Conservation (phyloP, 2,797 vertebrate genomes). For the Cossypha caffra region DNA sequence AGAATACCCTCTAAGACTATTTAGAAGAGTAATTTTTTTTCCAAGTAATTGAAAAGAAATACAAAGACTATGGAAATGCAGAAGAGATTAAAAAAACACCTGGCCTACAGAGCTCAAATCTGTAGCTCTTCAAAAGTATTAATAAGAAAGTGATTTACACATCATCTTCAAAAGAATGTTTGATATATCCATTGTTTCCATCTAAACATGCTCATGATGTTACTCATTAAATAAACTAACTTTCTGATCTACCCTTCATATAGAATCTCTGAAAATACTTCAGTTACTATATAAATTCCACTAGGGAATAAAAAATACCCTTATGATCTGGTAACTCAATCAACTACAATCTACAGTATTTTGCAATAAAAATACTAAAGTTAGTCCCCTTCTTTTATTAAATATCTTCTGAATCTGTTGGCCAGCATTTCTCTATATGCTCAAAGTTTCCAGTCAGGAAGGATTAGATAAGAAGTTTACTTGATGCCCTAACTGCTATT, state of each 20-base stretch:
- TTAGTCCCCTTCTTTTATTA: not conserved
- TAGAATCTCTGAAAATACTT: slow-evolving; percentile 75
- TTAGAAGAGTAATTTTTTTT: not conserved
- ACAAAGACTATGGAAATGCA: not conserved
- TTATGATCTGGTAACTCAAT: not conserved
- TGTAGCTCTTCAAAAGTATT: slow-evolving; percentile 76
- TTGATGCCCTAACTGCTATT: not conserved
- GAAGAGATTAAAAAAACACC: slow-evolving; percentile 41
- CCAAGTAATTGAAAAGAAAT: not conserved
- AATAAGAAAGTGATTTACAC: slow-evolving; percentile 82
- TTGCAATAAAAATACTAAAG: not conserved
- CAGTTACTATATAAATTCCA: slow-evolving; percentile 43
- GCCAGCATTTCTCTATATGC: not conserved
- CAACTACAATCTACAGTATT: not conserved
- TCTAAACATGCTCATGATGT: slow-evolving; percentile 65
- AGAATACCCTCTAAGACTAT: not conserved
- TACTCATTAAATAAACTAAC: slow-evolving; percentile 79
- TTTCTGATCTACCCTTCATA: slow-evolving; percentile 76
- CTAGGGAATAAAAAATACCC: not conserved
- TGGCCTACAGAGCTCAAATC: slow-evolving; percentile 47
- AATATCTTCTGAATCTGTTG: not conserved
- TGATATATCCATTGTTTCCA: slow-evolving; percentile 71
- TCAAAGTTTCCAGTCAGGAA: not conserved
- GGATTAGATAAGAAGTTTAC: not conserved
- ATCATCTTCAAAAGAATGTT: slow-evolving; percentile 59